Base-by-base conservation (phyloP, 2,888 invertebrate species). In the Orgyia antiqua region DNA sequence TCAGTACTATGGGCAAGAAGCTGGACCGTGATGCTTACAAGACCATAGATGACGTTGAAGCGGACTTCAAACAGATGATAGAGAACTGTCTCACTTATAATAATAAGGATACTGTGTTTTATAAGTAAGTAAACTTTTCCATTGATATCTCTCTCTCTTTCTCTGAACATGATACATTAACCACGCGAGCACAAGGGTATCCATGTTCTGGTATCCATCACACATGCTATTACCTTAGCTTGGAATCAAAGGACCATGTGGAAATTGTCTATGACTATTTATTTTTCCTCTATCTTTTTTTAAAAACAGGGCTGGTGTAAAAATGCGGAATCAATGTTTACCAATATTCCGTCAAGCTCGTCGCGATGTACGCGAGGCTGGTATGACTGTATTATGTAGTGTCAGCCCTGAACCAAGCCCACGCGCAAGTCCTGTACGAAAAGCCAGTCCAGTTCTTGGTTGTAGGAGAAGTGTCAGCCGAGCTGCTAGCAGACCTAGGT, bases 21-120 rank as follows among this genome's bases (percentile, higher is more conserved):
- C 76, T 94, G 10, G 93, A 93, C 36, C 92, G 76, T 11, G 82
- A 79, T 26, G 56, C 54, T 1, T 96, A 96, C 68, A 76, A 80
- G 4, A 89, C 89, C 29, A 86, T 98, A 21, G 91, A 92, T 39
- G 91, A 93, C 17, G 90, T 99, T 59, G 94, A 96, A 62, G 87
- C 87, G 0, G 99, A 99, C 82, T 98, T 99, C 69, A 91, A 93
- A 58, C 88, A 98, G n/a, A 98, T 99, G 94, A 94, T 98, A 34
- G 91, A 91, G 46, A 99, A 99, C 76, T 99, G 99, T 65, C 88
- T 97, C 56, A 93, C 93, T 0, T 99, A 99, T 71, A 99, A 99
- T 71, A 93, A 94, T 45, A 95, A 95, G 65, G 97, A 98, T 55
- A 98, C 98, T 0, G 93, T 97, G 33, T 98, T 96, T 73, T 98